Base-by-base conservation (phyloP, 2,113 vertebrate genomes). In the Pseudorhombus dupliciocellatus region DNA sequence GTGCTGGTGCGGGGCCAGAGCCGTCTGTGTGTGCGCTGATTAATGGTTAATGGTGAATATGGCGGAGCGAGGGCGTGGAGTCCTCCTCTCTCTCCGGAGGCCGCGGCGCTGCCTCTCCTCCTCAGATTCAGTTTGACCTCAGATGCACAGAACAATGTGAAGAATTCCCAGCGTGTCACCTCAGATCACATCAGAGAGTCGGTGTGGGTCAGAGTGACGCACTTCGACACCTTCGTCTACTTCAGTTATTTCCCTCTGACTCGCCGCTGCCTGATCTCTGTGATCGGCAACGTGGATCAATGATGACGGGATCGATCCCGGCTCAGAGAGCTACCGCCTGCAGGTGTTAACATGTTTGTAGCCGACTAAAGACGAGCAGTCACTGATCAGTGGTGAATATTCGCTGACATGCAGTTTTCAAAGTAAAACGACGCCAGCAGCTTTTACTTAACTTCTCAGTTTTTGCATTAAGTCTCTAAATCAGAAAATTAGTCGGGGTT, bases 1-100 rank as follows among this genome's bases (percentile, higher is more conserved):
- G 89, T 64, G 58, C 79, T 83, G 81, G 87, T 73, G 1, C 44
- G 5, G 40, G 53, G 76, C 85, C 88, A 86, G 79, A 55, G 50
- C 40, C 42, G 22, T n/a, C 63, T 34, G 31, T 34, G 31, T 34
- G 8, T 10, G 0, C 7, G 31, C 77, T 52, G 61, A 79, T 84
- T 81, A 84, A 76, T 59, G 74, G 42, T 68, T 77, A 79, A 75
- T 64, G 75, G 67, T 58, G 59, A 55, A 56, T 31, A 51, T 10
- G 30, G 28, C 48, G 24, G 25, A 61, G 24, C 40, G 14, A 14
- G 4, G 5, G 31, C 10, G 31, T 44, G 9, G 44, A 57, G 42
- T 71, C 31, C 9, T 77, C 24, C 26, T n/a, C 20, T 20, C 44
- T 42, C 46, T 54, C n/a, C n/a, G 34, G 24, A 66, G 58, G 40